These are phyloP conservation scores for Drosophila ercepeae DNA, from an alignment of 1,140 invertebrate genomes.

Conservation along the genomic window DNA sequence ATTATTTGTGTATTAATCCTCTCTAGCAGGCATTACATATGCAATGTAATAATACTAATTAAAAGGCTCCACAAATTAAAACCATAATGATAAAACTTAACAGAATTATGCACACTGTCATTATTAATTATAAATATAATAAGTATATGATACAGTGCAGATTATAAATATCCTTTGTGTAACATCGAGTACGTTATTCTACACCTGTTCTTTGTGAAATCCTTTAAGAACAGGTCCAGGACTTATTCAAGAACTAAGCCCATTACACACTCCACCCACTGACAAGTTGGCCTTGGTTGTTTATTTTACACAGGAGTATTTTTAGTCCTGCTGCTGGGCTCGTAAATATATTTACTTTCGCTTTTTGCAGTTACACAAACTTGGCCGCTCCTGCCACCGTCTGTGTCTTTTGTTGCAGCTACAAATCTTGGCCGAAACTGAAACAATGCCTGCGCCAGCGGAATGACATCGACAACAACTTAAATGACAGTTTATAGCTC, in stretches of 20 bases:
- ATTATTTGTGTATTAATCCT: constrained; percentile 49
- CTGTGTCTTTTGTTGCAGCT: constrained; percentile 48
- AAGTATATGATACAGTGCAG: neutral
- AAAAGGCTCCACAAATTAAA: constrained; percentile 50
- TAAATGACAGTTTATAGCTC: constrained; percentile 81
- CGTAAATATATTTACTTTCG: constrained; percentile 81
- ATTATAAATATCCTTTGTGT: neutral
- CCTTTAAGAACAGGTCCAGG: constrained; percentile 21
- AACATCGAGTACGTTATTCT: neutral
- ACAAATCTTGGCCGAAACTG: constrained; percentile 71
- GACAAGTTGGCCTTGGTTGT: constrained; percentile 50
- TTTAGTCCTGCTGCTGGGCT: constrained; percentile 54
- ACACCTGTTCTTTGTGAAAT: constrained; percentile 20
- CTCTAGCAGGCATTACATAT: constrained; percentile 9
- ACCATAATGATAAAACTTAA: constrained; percentile 29
- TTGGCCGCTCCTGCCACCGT: constrained; percentile 28
- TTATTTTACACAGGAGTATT: constrained; percentile 76
- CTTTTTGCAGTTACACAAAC: constrained; percentile 59
- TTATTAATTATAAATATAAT: constrained; percentile 24
- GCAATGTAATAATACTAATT: constrained; percentile 46
- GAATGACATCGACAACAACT: constrained; percentile 81
- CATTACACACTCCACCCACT: constrained; percentile 23
- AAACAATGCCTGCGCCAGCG: constrained; percentile 34
- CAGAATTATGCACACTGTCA: constrained; percentile 8
- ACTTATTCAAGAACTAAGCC: constrained; percentile 30